phyloP scores from a whole-genome alignment of 2,888 invertebrate genomes.

The Atrina japonica region DNA sequence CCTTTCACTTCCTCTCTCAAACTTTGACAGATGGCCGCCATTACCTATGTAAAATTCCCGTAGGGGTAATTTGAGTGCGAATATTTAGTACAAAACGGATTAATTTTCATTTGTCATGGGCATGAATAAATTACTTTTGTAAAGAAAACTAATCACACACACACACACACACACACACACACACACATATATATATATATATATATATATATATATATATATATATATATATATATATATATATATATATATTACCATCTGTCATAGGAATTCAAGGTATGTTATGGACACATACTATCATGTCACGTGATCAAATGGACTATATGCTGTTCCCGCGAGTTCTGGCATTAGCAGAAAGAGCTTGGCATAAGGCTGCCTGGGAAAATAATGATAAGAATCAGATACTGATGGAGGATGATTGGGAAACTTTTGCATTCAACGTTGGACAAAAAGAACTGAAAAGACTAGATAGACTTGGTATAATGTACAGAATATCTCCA shows the following conservation, averaged over 20 bases:
- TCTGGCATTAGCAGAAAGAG: conserved; percentile 73
- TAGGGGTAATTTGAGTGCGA: too few relatives aligned
- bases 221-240: too few relatives aligned
- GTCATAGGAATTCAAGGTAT: conserved; percentile 74
- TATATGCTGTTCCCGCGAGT: conserved; percentile 70
- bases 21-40: too few relatives aligned
- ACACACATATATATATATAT: too few relatives aligned
- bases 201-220: too few relatives aligned
- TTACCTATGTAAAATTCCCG: too few relatives aligned
- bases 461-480: conserved; percentile 59
- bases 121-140: too few relatives aligned
- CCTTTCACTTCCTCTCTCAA: too few relatives aligned
- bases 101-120: too few relatives aligned
- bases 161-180: too few relatives aligned
- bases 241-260: not conserved
- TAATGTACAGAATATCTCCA: conserved; percentile 65
- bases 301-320: conserved; percentile 59
- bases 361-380: conserved; percentile 74
- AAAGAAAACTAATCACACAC: too few relatives aligned
- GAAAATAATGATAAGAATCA: conserved; percentile 25
- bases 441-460: conserved; percentile 66
- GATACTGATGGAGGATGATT: conserved; percentile 49
- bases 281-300: conserved; percentile 71
- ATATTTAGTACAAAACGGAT: too few relatives aligned
- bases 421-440: conserved; percentile 64